Base-by-base conservation (phyloP, 2,888 invertebrate species). In the Heteropelma amictum region DNA sequence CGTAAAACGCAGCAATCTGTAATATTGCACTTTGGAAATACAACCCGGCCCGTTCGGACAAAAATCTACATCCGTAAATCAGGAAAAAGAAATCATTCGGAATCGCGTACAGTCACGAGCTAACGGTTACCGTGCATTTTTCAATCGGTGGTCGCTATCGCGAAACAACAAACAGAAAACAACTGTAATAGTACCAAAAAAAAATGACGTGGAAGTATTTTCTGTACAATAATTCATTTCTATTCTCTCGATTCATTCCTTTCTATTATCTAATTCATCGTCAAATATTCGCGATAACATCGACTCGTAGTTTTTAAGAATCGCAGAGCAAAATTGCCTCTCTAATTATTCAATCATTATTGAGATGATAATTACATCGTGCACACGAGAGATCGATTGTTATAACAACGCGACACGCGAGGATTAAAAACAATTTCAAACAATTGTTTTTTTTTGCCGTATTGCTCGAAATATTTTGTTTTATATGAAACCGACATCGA, bases 151-250 rank as follows among this genome's bases (percentile, higher is more conserved):
- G 61, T n/a, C 53, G 45, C 35, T 45, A 14, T 63, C 49, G 72
- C 54, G 63, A 56, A 28, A 14, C 42, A 49, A 72, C 35, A 61
- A 58, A 56, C 14, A 45, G 42, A 10, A 60, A 60, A 54, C 47
- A 63, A 61, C n/a, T n/a, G n/a, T 45, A 74, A 67, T 28, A 54
- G 49, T 38, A 71, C 56, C 58, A 68, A 72, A 58, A 54, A 69
- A 61, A 79, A 76, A 40, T 72, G 73, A 72, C 76, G 77, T 84
- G 84, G 81, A 84, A 83, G 82, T 84, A 83, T 82, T 77, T 82
- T 80, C 80, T 82, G 82, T 81, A 84, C 81, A 81, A 72, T 78
- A 76, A 74, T 74, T 58, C 45, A 53, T 61, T 60, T 67, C n/a
- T n/a, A n/a, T n/a, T 77, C 79, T 78, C 19, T 42, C 60, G 47